Base-by-base conservation (phyloP, 2,113 vertebrate species). In the Hipposideros armiger region DNA sequence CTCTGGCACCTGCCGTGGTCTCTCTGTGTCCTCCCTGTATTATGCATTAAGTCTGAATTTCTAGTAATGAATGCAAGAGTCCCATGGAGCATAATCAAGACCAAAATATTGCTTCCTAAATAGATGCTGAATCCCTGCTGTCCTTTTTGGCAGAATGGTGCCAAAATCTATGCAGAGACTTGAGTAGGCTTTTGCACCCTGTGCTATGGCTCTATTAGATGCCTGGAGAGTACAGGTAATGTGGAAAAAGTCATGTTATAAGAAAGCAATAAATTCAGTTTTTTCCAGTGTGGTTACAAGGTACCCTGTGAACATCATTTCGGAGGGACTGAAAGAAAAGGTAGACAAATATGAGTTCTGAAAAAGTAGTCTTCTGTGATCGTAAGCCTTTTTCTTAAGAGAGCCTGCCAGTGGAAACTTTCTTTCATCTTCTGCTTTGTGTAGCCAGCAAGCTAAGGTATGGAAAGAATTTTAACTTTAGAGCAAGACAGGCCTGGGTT, bases 51-150 rank as follows among this genome's bases (percentile, higher is more conserved):
- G n/a, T 82, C 64, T 91, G 62, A 88, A 95, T 94, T 86, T 96
- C 88, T 83, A 60, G 42, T 58, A 54, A 58, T 73, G 67, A 90
- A 70, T 66, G 58, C 91, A 93, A 54, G 86, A 83, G 50, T 96
- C 89, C 91, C 54, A 40, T 47, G 36, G 77, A 95, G 81, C 32
- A 86, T 94, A 97, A 96, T 96, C 92, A 97, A 95, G 70, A 66
- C 70, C 60, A 94, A 97, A 97, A 92, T 95, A 95, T 62, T 95
- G 58, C 85, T 89, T 96, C 88, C 82, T 92, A 92, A 83, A 82
- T 88, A 96, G 42, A 95, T 92, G 76, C 56, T 16, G 77, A 60
- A 73, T 90, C 66, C 11, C 52, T 92, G 40, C 69, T 94, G 50
- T 93, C 40, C 47, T 62, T 92, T 92, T 95, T 87, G 87, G 16